Evolutionary conservation across 2,113 vertebrate genomes (phyloP), one percentile per base, ranked within the genome.

Genomic region (Etheostoma cragini): DNA sequence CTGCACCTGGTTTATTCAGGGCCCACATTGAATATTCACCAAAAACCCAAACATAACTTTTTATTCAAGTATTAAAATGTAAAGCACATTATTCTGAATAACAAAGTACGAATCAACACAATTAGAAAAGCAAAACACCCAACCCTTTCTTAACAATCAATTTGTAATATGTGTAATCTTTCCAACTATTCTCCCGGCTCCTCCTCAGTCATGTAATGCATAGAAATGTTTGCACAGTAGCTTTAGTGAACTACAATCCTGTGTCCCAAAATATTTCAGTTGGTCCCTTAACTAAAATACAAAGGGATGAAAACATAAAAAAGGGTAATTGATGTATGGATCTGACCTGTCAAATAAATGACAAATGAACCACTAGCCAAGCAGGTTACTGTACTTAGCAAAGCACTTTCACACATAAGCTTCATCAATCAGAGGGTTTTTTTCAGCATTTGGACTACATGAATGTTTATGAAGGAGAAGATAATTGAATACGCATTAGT

Each of bases 31-130:
- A 93, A 81, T 79, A 77, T 72, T 60, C 72, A 72, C 88, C 75
- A 89, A 78, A 86, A 83, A 89, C 85, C 87, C 82, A 91, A 95
- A 95, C 93, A 92, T 87, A 92, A 93, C 68, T 87, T 91, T 96
- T 95, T 95, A 95, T 95, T 96, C 94, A 95, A 95, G 95, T 96
- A 95, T 95, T 95, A 95, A 96, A 96, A 95, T 95, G 93, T 95
- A 95, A 95, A 95, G 93, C 92, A 95, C 94, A 93, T 90, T 88
- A 78, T 93, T 93, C 89, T 87, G 87, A 90, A 92, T 88, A 94
- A 94, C 87, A 92, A 94, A 93, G 93, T 94, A 95, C 90, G 82
- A 94, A 94, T 94, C 82, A 94, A 95, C 92, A 92, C 88, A 94
- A 94, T 90, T 94, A 92, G 79, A 95, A 95, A 95, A 94, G 93